Conservation (phyloP, 2,888 invertebrate genomes). For the Synanthedon vespiformis region DNA sequence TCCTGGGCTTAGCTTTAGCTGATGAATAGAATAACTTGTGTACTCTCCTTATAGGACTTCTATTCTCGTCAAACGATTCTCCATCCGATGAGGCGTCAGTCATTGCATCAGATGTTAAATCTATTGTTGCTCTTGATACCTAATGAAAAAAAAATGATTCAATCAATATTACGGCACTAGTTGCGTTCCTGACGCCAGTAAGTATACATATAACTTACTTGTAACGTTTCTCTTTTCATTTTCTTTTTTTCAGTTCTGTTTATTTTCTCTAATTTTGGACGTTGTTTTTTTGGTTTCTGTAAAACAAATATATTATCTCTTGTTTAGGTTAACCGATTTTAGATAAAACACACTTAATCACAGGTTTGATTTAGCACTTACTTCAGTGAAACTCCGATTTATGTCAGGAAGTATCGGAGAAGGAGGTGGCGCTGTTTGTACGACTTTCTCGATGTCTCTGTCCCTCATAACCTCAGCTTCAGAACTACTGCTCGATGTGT, state of each 20-base stretch:
- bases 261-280: conserved; percentile 53
- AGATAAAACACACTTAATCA: too few relatives aligned
- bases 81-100: conserved; percentile 75
- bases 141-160: conserved; percentile 13
- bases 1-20: conserved; percentile 43
- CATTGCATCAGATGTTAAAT: conserved; percentile 76
- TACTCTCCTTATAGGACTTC: conserved; percentile 55
- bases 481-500: conserved; percentile 78
- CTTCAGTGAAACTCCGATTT: conserved; percentile 34
- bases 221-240: conserved; percentile 68
- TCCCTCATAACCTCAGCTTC: conserved; percentile 65
- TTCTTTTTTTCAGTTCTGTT: conserved; percentile 56
- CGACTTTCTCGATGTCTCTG: conserved; percentile 65
- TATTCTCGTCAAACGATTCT: conserved; percentile 57
- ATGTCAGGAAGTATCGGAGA: conserved; percentile 73
- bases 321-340: not conserved
- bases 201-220: conserved; percentile 36
- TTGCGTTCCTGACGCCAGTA: too few relatives aligned
- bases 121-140: conserved; percentile 72
- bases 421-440: conserved; percentile 75
- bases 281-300: conserved; percentile 45
- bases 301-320: conserved; percentile 10
- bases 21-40: conserved; percentile 50
- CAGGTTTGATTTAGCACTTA: conserved; percentile 14
- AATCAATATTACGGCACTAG: not conserved